These are phyloP conservation scores for Carcina quercana DNA, from an alignment of 2,888 invertebrate species.

Conservation along the genomic window DNA sequence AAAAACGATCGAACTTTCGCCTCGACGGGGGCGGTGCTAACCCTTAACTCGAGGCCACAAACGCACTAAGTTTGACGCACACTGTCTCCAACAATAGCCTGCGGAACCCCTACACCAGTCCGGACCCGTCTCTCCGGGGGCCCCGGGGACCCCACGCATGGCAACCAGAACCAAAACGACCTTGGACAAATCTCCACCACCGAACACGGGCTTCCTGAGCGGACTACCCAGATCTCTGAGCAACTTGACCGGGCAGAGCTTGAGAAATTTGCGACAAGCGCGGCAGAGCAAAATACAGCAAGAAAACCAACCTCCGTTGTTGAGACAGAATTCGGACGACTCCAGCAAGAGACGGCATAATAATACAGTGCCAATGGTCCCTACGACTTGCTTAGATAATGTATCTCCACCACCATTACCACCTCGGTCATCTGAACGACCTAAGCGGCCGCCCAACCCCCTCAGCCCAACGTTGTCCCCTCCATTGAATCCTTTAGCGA, in stretches of 20 bases:
- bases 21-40: too few relatives aligned
- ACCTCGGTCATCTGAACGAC: conserved; percentile 44
- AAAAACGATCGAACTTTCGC: too few relatives aligned
- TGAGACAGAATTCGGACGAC: conserved; percentile 50
- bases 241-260: conserved; percentile 64
- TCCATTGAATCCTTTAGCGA: conserved; percentile 34
- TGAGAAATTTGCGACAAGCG: conserved; percentile 48
- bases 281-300: conserved; percentile 33
- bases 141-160: conserved; percentile 24
- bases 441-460: conserved; percentile 31
- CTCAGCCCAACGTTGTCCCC: conserved; percentile 25
- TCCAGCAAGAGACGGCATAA: conserved; percentile 37
- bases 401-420: conserved; percentile 54
- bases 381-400: conserved; percentile 59
- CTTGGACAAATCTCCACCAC: conserved; percentile 21
- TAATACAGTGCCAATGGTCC: conserved; percentile 53
- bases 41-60: too few relatives aligned
- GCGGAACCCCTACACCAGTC: too few relatives aligned
- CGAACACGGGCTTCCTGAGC: conserved; percentile 52
- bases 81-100: too few relatives aligned
- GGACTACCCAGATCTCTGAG: conserved; percentile 61
- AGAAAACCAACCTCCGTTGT: conserved; percentile 37
- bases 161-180: conserved; percentile 23
- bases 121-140: too few relatives aligned
- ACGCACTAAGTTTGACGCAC: too few relatives aligned